Conservation (phyloP, 2,888 invertebrate species). For the Meghimatium bilineatum region DNA sequence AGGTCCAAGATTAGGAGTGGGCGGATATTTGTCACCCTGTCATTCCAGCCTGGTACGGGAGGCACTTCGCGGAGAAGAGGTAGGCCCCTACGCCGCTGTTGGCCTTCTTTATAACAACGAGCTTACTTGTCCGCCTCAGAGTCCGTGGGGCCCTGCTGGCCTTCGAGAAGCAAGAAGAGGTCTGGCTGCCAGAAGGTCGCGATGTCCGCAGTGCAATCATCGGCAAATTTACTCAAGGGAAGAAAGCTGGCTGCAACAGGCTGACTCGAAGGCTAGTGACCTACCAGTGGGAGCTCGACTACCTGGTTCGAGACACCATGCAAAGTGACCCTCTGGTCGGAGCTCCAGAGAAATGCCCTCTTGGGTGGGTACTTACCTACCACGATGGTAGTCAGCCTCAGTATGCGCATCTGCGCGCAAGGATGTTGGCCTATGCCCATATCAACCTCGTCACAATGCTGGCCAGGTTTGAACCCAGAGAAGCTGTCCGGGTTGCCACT, state of each 20-base stretch:
- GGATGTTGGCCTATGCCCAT: constrained; percentile 12
- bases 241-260: not conserved
- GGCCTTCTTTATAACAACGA: not conserved
- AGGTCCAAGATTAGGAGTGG: not conserved
- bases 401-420: not conserved
- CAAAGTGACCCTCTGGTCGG: not conserved
- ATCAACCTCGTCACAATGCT: constrained; percentile 13
- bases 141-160: not conserved
- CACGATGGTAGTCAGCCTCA: constrained; percentile 3
- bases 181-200: not conserved
- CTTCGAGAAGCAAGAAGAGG: not conserved
- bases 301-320: not conserved
- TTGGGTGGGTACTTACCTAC: not conserved
- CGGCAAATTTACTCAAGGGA: constrained; percentile 13
- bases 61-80: not conserved
- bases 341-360: constrained; percentile 1
- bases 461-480: not conserved
- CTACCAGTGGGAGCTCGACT: constrained; percentile 15
- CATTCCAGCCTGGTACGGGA: constrained; percentile 22
- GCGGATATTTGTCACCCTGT: not conserved
- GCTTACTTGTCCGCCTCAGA: not conserved
- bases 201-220: not conserved
- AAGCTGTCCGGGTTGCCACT: constrained; percentile 9
- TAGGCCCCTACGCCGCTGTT: not conserved
- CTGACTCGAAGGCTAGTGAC: constrained; percentile 21